Evolutionary conservation across 92 coral and sea anemone species (phyloP), one percentile per base, ranked within the genome.

Genomic region (Scolanthus callimorphus): DNA sequence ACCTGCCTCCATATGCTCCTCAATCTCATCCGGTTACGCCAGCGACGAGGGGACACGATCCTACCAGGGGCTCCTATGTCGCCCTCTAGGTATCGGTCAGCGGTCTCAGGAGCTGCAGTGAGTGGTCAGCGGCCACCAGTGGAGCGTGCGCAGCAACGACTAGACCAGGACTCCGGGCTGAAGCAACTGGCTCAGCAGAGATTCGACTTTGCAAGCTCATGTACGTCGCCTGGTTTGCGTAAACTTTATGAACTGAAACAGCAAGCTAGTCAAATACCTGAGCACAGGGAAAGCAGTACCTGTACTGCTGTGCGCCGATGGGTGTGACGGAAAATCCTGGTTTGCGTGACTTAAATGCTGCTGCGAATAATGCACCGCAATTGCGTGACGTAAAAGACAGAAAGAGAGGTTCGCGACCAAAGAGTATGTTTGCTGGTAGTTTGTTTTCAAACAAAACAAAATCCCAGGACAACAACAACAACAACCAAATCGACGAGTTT

Each of bases 1-100:
- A 12, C 75, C 75, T 17, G 75, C 30, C 2, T 68, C 75, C 2
- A 58, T 68, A 3, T 68, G 75, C 57, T 68, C 75, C 13, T 68
- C 75, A 12, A 29, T 55, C 2, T 68, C 75, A 15, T 68, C 65
- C 11, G 65, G 65, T 0, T 59, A 59, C 30, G 65, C 65, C 10
- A 59, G 65, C 51, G 65, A 59, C 39, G 65, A 59, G 34, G 65
- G 65, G 34, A n/a, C n/a, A n/a, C 17, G 62, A n/a, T n/a, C n/a
- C n/a, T n/a, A n/a, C n/a, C n/a, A n/a, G n/a, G n/a, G n/a, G n/a
- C n/a, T n/a, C n/a, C n/a, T n/a, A n/a, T n/a, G n/a, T n/a, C n/a
- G n/a, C n/a, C n/a, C n/a, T n/a, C n/a, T n/a, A n/a, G n/a, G n/a
- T 34, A 15, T 15, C 43, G 15, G 6, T 34, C 6, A 34, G 6